Base-by-base conservation (phyloP, 2,888 invertebrate genomes). In the Hydrotaea diabolus region DNA sequence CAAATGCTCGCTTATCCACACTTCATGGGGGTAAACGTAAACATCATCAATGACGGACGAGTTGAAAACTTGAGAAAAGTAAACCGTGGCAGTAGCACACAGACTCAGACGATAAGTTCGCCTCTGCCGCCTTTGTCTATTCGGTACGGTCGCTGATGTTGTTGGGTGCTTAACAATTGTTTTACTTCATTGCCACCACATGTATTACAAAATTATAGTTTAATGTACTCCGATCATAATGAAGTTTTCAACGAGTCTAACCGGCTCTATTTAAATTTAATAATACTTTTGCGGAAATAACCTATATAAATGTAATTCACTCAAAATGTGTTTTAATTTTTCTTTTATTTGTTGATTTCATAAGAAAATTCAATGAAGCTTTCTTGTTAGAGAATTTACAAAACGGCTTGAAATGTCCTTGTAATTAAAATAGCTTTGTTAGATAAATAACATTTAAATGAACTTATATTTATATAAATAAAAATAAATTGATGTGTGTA, bases 71-170 rank as follows among this genome's bases (percentile, higher is more conserved):
- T 4, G 39, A 77, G 43, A 82, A 43, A 77, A 62, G 74, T 62
- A 74, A 83, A 78, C 78, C 78, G 75, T 85, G 83, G 85, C 82
- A 86, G 72, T 84, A 82, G 86, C 80, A 83, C 85, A 85, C 55
- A 59, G 71, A 43, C 23, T 69, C 71, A 77, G 21, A 26, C 59
- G 49, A 23, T 69, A 9, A 31, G 26, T 11, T 62, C 31, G 31
- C 62, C 62, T 62, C 31, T 62, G 62, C 62, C 62, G 31, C 62
- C 11, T n/a, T 69, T 46, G 69, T 69, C 69, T 36, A 62, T n/a
- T 49, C 49, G 13, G 23, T 11, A 21, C 19, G n/a, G 57, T 31
- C 49, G 55, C 17, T 71, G 73, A 43, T 80, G 17, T 23, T 69
- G 79, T 74, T 74, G 81, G 77, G 85, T 82, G 81, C 43, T 71